A percentile compares a stretch with the other conserved stretches of the same genome.
Evolutionary conservation across 2,113 vertebrate genomes (phyloP).

Genomic region (Epinephelus fuscoguttatus): DNA sequence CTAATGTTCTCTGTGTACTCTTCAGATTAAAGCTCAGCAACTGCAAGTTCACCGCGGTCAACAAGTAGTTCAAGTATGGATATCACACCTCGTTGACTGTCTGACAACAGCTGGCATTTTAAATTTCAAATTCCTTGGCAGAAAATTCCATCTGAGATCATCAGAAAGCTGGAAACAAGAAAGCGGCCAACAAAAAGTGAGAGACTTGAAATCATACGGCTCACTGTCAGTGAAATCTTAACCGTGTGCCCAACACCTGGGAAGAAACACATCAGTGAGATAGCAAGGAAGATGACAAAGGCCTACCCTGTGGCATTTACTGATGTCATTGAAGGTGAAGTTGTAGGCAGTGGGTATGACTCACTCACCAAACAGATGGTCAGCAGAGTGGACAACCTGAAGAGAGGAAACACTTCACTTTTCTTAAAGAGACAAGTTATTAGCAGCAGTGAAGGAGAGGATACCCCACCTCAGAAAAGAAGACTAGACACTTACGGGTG

Average conservation of each 20-base stretch:
- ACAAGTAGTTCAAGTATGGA: background rate
- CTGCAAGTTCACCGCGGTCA: background rate
- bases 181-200: conserved; percentile 8
- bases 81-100: background rate
- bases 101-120: conserved; percentile 17
- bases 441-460: background rate
- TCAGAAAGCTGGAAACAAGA: conserved; percentile 1
- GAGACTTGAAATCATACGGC: conserved; percentile 13
- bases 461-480: background rate
- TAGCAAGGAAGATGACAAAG: conserved; percentile 1
- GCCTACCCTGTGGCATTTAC: conserved; percentile 4
- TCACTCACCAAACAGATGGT: conserved; percentile 13
- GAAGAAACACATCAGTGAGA: conserved; percentile 8
- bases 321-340: conserved; percentile 11
- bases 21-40: background rate
- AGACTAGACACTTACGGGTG: background rate
- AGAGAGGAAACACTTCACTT: conserved; percentile 8
- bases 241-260: background rate
- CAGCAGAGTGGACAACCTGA: conserved; percentile 17
- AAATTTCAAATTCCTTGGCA: conserved; percentile 19
- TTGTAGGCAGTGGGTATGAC: background rate
- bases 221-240: conserved; percentile 13
- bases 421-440: background rate
- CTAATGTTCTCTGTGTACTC: too few species aligned
- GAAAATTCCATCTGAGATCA: background rate